Base-by-base conservation (phyloP, 2,113 vertebrate species). In the Bos javanicus region DNA sequence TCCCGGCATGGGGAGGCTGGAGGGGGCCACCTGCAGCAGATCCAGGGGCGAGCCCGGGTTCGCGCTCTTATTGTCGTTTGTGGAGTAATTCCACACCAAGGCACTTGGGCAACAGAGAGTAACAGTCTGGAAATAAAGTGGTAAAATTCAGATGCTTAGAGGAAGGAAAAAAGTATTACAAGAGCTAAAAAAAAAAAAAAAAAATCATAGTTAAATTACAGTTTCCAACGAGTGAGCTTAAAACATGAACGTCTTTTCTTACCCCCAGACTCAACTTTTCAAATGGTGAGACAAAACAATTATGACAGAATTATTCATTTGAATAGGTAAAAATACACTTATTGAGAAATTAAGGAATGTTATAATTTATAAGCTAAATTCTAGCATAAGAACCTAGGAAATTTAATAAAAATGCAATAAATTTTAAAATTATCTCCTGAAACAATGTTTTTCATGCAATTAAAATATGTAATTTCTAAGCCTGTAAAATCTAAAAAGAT, bases 81-180 rank as follows among this genome's bases (percentile, higher is more conserved):
- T 98, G 98, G 98, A 99, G 9, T 99, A 99, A 97, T 99, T 99
- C 99, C 99, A 99, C 98, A 99, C 99, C 98, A 99, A 99, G 99
- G 99, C 99, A 99, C 99, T 99, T 99, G 99, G 99, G 98, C 99
- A 99, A 98, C 99, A 99, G 84, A 99, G 99, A 92, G 99, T 99
- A 98, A 99, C 98, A 76, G 99, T 99, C 99, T 99, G 96, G 64
- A 98, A 94, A 84, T 4, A 57, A 67, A 98, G 39, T 1, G 25
- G 54, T 36, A 30, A 60, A 60, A 33, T 25, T 11, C 78, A 54
- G 50, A 26, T 2, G n/a, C 21, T 88, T 21, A 74, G 52, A 90
- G 83, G 28, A 46, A 54, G 1, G 52, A 30, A 21, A 56, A 52
- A 56, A 76, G 21, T 7, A 1, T 23, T 39, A 64, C 14, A 30